Conservation (phyloP, 1,140 invertebrate species). For the Mya arenaria region DNA sequence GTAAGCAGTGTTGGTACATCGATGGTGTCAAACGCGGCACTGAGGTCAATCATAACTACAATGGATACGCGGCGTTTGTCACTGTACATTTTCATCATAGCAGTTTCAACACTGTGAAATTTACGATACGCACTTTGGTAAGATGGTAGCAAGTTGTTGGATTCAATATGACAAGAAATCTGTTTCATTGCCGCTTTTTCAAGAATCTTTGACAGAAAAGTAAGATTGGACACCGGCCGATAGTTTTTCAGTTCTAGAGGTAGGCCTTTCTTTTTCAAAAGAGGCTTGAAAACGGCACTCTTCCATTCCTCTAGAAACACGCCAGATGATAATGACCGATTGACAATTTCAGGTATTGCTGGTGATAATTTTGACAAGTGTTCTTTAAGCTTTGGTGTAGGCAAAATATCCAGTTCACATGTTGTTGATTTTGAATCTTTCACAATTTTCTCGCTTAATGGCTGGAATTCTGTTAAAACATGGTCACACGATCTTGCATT, state of each 20-base stretch:
- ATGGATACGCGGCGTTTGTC: neutral
- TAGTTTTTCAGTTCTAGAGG: neutral
- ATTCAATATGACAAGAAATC: too few species aligned
- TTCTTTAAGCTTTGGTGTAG: conserved; percentile 8
- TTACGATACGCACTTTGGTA: conserved; percentile 27
- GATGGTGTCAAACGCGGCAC: conserved; percentile 5
- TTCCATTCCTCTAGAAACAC: neutral
- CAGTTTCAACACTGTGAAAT: too few species aligned
- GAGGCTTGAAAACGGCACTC: neutral
- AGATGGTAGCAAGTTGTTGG: neutral
- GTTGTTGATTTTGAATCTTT: conserved; percentile 19
- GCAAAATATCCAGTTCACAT: conserved; percentile 15
- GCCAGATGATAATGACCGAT: neutral
- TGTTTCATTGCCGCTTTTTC: conserved; percentile 32
- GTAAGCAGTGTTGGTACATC: conserved; percentile 8
- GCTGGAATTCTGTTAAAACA: neutral
- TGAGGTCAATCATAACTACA: conserved; percentile 8
- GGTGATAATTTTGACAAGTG: neutral
- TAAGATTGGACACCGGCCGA: neutral
- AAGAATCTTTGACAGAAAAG: conserved; percentile 30
- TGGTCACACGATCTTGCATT: neutral
- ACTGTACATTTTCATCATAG: conserved; percentile 13
- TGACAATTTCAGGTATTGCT: neutral
- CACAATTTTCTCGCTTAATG: neutral
- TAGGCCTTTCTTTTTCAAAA: conserved; percentile 8